Evolutionary conservation across 2,888 invertebrate genomes (phyloP), one percentile per base, ranked within the genome.

Genomic region (Hirtodrosophila cameraria): DNA sequence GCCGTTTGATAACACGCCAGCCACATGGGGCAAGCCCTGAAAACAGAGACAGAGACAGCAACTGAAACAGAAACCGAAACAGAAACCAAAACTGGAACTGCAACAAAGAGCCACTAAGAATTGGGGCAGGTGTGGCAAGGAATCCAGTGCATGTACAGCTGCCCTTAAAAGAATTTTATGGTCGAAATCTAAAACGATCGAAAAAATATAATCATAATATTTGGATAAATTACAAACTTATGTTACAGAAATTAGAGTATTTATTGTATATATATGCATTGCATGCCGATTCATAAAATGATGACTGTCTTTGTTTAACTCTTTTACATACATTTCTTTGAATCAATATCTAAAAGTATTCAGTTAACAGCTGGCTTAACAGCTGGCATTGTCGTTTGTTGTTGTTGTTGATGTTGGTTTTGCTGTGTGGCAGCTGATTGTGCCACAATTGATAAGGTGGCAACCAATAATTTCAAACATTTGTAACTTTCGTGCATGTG

Each of bases 1-100:
- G 63, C 52, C 28, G 30, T 52, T 74, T 80, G 78, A 81, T 80
- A 81, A 81, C 50, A 68, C 23, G 23, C 23, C 23, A n/a, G n/a
- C n/a, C n/a, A 58, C 63, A n/a, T 35, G 38, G 48, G 74, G 60
- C 63, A 60, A 48, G 75, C 55, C 75, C 70, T 35, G 53, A 59
- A 67, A 54, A n/a, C n/a, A n/a, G 53, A 63, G 12, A 28, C 18
- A 20, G 3, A 20, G 3, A 20, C 18, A 20, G 5, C 18, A 2
- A 36, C 6, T 12, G 28, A 43, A 15, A 42, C 2, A 13, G 15
- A 30, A 15, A 41, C 9, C 8, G 41, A 9, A 41, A 41, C 25
- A 15, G 27, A 11, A 46, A 46, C 33, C 30, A 30, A 31, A 50
- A 52, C 27, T 28, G 33, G 33, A 42, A 46, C 41, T 52, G 49